Evolutionary conservation across 2,797 vertebrate species (phyloP).

Genomic region (Pipistrellus pygmaeus): DNA sequence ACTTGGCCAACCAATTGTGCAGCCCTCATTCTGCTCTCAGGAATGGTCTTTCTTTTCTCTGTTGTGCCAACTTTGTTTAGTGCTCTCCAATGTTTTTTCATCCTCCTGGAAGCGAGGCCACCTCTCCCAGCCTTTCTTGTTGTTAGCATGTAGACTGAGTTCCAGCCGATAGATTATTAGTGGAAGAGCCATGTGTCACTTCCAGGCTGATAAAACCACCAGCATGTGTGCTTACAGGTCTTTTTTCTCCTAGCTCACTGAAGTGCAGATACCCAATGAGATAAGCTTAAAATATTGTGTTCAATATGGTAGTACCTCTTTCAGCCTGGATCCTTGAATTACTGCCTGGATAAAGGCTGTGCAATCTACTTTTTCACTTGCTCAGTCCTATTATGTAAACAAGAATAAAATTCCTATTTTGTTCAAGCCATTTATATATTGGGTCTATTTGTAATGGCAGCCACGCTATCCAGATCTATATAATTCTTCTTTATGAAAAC

Average conservation of each 20-base stretch:
- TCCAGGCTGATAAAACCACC: not conserved
- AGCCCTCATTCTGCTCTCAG: not conserved
- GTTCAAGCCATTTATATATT: not conserved
- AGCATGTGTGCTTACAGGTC: not conserved
- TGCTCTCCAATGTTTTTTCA: not conserved
- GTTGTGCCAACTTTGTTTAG: not conserved
- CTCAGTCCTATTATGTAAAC: not conserved
- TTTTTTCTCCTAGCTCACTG: not conserved
- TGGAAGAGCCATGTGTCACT: not conserved
- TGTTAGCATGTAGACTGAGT: not conserved
- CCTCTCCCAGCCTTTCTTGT: not conserved
- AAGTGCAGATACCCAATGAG: not conserved
- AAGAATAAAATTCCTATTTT: constrained; percentile 6
- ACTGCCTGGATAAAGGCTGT: not conserved
- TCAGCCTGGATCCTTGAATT: not conserved
- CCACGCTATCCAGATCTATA: not conserved
- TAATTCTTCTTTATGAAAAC: not conserved
- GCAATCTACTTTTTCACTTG: not conserved
- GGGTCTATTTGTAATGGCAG: not conserved
- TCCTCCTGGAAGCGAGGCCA: not conserved
- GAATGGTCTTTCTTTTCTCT: not conserved
- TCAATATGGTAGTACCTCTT: not conserved
- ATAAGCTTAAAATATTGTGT: not conserved
- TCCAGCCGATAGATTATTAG: not conserved
- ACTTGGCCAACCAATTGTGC: not conserved